phyloP scores from a whole-genome alignment of 2,888 invertebrate genomes.

The Agonopterix heracliana region DNA sequence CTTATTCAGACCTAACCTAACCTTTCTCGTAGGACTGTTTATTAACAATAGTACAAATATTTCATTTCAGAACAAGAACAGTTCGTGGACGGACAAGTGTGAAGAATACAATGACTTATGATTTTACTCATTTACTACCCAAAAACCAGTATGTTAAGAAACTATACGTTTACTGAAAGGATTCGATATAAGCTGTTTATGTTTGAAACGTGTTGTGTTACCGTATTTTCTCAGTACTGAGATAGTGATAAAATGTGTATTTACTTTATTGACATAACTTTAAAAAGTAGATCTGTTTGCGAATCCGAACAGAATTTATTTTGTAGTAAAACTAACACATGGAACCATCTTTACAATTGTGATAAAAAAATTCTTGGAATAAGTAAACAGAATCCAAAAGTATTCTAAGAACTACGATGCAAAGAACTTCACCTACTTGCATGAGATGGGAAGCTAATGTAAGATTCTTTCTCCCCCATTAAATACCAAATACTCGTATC shows the following conservation, averaged over 20 bases:
- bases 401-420: neutral
- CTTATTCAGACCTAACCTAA: too few relatives aligned
- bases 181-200: neutral
- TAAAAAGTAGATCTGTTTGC: too few relatives aligned
- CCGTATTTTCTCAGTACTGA: too few relatives aligned
- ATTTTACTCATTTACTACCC: conserved; percentile 7
- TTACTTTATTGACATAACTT: too few relatives aligned
- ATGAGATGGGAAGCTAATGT: neutral
- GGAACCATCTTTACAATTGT: too few relatives aligned
- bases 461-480: neutral
- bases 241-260: too few relatives aligned
- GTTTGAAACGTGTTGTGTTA: too few relatives aligned
- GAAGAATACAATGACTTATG: conserved; percentile 2
- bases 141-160: conserved; percentile 4
- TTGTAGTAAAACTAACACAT: too few relatives aligned
- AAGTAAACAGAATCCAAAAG: too few relatives aligned
- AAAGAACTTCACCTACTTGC: neutral
- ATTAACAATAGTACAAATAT: neutral
- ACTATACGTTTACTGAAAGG: neutral
- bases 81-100: conserved; percentile 4
- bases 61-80: conserved; percentile 3
- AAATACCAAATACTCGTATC: conserved; percentile 28
- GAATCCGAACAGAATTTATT: too few relatives aligned
- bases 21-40: too few relatives aligned
- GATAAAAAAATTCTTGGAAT: too few relatives aligned